A percentile compares a stretch with the other conserved stretches of the same genome.
phyloP scores from a whole-genome alignment of 2,113 vertebrate species.

The Psophia crepitans region DNA sequence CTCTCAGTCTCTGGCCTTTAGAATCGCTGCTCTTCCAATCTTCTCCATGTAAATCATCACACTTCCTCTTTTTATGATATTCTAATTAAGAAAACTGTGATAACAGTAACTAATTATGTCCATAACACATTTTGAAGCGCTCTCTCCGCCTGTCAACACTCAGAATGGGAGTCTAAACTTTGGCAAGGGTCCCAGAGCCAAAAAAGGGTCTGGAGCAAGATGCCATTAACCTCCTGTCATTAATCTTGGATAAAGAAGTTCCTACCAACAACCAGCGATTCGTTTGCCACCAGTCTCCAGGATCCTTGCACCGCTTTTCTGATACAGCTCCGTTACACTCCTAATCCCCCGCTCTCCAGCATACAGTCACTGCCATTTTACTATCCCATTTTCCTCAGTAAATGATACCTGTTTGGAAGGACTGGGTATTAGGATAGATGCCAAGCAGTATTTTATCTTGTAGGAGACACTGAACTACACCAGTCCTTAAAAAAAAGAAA shows the following conservation, averaged over 20 bases:
- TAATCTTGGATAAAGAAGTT: slow-evolving; percentile 30
- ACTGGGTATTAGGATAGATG: background rate
- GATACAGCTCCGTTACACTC: background rate
- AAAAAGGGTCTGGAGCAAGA: slow-evolving; percentile 34
- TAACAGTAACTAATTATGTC: slow-evolving; percentile 60
- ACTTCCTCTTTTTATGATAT: slow-evolving; percentile 56
- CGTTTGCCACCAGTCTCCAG: background rate
- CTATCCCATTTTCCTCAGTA: background rate
- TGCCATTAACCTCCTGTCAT: slow-evolving; percentile 35
- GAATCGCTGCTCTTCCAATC: slow-evolving; percentile 52
- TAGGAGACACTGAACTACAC: background rate
- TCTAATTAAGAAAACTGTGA: slow-evolving; percentile 71
- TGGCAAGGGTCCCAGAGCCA: slow-evolving; percentile 17
- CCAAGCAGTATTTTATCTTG: background rate
- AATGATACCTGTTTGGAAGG: background rate
- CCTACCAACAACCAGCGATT: background rate
- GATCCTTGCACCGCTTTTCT: background rate
- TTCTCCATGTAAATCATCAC: slow-evolving; percentile 56
- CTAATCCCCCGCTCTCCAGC: background rate
- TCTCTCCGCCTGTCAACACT: slow-evolving; percentile 46
- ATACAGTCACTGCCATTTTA: background rate
- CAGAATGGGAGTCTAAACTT: slow-evolving; percentile 21
- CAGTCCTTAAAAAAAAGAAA: background rate
- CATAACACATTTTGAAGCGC: slow-evolving; percentile 52
- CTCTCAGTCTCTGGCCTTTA: slow-evolving; percentile 62